Conservation (phyloP, 2,888 invertebrate genomes). For the Hanleya hanleyi region DNA sequence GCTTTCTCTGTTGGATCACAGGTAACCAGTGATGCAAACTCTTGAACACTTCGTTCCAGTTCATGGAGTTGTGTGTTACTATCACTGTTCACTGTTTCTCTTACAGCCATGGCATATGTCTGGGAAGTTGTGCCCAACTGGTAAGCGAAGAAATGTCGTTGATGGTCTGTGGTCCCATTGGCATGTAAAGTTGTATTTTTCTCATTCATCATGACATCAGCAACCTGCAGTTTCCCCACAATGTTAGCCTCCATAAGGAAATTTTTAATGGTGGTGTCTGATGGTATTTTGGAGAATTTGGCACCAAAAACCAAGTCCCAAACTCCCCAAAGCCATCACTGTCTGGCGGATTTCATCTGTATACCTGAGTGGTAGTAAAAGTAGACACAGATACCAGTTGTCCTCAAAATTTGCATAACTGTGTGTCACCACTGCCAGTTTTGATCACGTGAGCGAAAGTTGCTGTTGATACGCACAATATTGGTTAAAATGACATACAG, state of each 20-base stretch:
- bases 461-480: no score
- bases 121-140: not conserved
- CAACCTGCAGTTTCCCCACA: not conserved
- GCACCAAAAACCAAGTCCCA: not conserved
- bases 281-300: not conserved
- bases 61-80: not conserved
- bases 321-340: not conserved
- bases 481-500: no score
- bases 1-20: not conserved
- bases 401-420: no score
- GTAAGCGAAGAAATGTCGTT: not conserved
- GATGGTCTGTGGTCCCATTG: not conserved
- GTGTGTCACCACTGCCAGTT: no score
- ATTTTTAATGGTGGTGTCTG: not conserved
- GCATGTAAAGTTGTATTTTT: not conserved
- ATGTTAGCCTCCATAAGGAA: not conserved
- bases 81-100: not conserved
- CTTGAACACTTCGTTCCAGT: not conserved
- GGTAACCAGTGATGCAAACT: not conserved
- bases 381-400: no score
- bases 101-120: not conserved
- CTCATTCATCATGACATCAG: not conserved
- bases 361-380: not conserved
- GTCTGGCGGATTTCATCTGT: not conserved
- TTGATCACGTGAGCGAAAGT: no score